Evolutionary conservation across 1,140 invertebrate species (phyloP).

Genomic region (Drosophila repletoides): DNA sequence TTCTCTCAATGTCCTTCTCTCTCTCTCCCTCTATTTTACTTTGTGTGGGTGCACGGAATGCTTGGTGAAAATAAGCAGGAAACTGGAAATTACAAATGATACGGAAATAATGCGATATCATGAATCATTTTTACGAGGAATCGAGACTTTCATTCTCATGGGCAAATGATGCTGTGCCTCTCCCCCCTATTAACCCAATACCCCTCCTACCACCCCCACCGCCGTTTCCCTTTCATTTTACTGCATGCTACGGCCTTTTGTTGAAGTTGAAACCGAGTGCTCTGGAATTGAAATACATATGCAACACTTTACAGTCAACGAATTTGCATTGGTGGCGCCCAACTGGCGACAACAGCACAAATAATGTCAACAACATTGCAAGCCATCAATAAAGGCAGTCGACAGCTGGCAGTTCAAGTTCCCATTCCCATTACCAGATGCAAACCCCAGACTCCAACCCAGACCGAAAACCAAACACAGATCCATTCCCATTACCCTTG

Average conservation of each 20-base stretch:
- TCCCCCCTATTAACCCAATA: background rate
- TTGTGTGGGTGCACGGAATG: constrained; percentile 12
- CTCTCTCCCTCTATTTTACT: background rate
- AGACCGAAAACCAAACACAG: no score
- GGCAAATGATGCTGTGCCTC: constrained; percentile 53
- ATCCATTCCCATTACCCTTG: background rate
- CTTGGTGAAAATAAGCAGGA: constrained; percentile 75
- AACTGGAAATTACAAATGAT: constrained; percentile 80
- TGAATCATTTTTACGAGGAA: constrained; percentile 80
- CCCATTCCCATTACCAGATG: background rate
- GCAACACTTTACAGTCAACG: constrained; percentile 61
- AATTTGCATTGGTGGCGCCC: constrained; percentile 70
- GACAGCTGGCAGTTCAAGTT: constrained; percentile 36
- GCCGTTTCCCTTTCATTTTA: background rate
- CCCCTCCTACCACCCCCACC: background rate
- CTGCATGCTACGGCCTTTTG: constrained; percentile 1
- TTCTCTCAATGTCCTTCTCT: background rate
- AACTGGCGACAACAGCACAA: constrained; percentile 69
- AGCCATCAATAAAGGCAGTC: constrained; percentile 68
- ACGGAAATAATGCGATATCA: constrained; percentile 80
- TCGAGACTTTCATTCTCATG: constrained; percentile 76
- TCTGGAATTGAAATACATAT: constrained; percentile 37
- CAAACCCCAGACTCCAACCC: no score
- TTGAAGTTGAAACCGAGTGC: constrained; percentile 8
- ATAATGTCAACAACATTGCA: constrained; percentile 76